phyloP scores from a whole-genome alignment of 2,888 invertebrate species.

The Onthophagus sagittarius region DNA sequence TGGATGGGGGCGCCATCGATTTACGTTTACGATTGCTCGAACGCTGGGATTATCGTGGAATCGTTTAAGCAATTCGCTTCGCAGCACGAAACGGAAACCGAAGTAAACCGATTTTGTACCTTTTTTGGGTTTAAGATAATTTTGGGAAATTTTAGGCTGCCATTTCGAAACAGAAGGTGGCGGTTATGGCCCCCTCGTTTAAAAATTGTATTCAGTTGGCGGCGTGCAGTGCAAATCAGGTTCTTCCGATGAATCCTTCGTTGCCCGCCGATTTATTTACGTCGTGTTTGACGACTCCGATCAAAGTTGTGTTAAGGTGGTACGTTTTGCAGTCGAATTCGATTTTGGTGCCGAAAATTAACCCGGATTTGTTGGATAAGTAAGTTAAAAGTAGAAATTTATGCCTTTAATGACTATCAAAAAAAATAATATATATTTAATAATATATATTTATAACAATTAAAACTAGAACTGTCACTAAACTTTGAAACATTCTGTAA shows the following conservation, averaged over 20 bases:
- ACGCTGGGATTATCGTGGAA: conserved; percentile 94
- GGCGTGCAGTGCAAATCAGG: conserved; percentile 90
- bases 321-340: conserved; percentile 83
- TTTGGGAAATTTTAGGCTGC: not conserved
- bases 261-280: conserved; percentile 97
- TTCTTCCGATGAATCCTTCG: conserved; percentile 95
- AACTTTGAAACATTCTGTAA: no score
- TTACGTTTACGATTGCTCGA: conserved; percentile 98
- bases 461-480: no score
- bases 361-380: conserved; percentile 87
- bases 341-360: conserved; percentile 76
- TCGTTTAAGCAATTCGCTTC: conserved; percentile 85
- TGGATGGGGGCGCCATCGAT: conserved; percentile 99
- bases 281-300: conserved; percentile 96
- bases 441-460: no score
- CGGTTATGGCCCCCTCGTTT: conserved; percentile 57
- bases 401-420: no score
- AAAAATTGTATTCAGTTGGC: conserved; percentile 94
- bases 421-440: no score
- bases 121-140: not conserved
- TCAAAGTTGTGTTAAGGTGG: conserved; percentile 94
- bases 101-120: not conserved
- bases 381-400: conserved; percentile 49
- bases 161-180: not conserved
- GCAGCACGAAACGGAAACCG: conserved; percentile 76